These are phyloP conservation scores for Tipula helvola DNA, from an alignment of 2,888 invertebrate species.

Conservation along the genomic window DNA sequence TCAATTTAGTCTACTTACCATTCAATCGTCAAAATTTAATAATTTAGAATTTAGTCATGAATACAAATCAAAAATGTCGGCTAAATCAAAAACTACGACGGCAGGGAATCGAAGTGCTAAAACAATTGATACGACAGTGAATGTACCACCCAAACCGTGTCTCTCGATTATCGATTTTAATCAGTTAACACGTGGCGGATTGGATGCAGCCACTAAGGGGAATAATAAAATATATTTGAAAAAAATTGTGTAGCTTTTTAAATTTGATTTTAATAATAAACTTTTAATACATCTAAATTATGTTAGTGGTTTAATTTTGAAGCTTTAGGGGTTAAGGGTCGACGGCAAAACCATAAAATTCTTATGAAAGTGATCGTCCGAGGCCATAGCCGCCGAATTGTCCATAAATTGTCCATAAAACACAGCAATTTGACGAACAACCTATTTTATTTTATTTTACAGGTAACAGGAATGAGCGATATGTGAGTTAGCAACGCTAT, in stretches of 20 bases:
- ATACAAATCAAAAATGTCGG: not conserved
- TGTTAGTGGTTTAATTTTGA: not conserved
- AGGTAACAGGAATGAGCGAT: too few relatives aligned
- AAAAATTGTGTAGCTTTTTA: not conserved
- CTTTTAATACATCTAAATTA: not conserved
- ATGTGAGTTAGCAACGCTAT: too few relatives aligned
- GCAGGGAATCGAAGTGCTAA: not conserved
- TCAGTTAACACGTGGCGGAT: constrained; percentile 48
- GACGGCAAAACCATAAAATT: too few relatives aligned
- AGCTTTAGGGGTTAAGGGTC: not conserved
- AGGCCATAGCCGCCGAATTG: too few relatives aligned
- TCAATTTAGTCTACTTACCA: constrained; percentile 29
- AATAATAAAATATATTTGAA: not conserved
- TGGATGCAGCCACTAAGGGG: constrained; percentile 36
- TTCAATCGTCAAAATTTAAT: constrained; percentile 26
- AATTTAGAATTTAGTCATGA: constrained; percentile 23
- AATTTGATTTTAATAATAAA: not conserved
- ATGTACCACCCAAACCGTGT: constrained; percentile 45
- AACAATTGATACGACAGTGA: constrained; percentile 22
- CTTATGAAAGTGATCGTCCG: too few relatives aligned
- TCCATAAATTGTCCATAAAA: too few relatives aligned
- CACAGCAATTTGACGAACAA: too few relatives aligned
- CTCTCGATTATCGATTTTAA: constrained; percentile 62
- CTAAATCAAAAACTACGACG: not conserved
- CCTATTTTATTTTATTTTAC: too few relatives aligned